Conservation (phyloP, 2,888 invertebrate species). For the Scaeva pyrastri region DNA sequence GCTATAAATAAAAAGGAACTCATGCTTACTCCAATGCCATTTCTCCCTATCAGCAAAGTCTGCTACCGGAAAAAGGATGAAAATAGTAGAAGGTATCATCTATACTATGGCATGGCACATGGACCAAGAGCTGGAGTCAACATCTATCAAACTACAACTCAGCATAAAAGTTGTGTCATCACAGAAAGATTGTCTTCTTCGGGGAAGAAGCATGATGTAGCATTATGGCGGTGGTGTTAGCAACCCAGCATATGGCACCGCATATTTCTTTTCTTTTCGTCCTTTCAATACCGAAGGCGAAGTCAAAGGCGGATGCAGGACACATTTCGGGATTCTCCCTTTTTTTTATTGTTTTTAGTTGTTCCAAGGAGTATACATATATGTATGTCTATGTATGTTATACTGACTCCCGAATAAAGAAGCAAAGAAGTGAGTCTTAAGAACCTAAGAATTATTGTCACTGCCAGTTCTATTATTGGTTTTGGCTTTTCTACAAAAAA, state of each 20-base stretch:
- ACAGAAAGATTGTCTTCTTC: conserved; percentile 47
- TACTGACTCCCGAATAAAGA: conserved; percentile 40
- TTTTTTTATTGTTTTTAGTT: conserved; percentile 74
- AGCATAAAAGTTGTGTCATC: conserved; percentile 75
- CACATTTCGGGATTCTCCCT: conserved; percentile 60
- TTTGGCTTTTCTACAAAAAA: conserved; percentile 9
- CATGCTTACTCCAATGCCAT: conserved; percentile 35
- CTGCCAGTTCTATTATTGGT: conserved; percentile 66
- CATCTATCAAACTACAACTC: conserved; percentile 76
- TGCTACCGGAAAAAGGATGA: conserved; percentile 23
- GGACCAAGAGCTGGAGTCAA: conserved; percentile 54
- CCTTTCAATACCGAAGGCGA: conserved; percentile 25
- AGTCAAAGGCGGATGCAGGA: conserved; percentile 63
- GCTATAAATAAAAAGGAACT: conserved; percentile 36
- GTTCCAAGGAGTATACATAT: conserved; percentile 18
- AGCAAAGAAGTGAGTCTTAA: conserved; percentile 23
- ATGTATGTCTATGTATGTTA: conserved; percentile 53
- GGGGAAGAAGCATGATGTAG: conserved; percentile 57
- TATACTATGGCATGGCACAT: too few relatives aligned
- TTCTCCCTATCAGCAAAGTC: conserved; percentile 23
- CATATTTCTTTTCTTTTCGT: conserved; percentile 60
- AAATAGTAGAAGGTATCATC: conserved; percentile 12
- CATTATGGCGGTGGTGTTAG: conserved; percentile 71
- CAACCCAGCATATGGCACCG: conserved; percentile 72
- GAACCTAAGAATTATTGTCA: conserved; percentile 60